phyloP scores from a whole-genome alignment of 2,113 vertebrate genomes.

The Melanostigma gelatinosum region DNA sequence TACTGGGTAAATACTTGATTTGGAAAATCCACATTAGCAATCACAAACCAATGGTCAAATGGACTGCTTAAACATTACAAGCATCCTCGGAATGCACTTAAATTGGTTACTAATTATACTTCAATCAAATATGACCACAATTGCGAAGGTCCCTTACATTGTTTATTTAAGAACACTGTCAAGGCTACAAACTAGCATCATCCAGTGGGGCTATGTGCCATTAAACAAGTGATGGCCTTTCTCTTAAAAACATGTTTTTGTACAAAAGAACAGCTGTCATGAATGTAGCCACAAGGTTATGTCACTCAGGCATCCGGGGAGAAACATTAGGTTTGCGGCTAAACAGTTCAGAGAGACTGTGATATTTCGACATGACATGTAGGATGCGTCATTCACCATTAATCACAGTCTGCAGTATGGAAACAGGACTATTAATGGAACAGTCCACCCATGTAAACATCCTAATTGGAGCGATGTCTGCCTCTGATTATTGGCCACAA shows the following conservation, averaged over 20 bases:
- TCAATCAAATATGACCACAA: neutral
- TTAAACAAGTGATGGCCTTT: neutral
- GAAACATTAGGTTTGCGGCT: constrained; percentile 5
- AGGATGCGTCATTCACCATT: constrained; percentile 3
- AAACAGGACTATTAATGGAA: constrained; percentile 30
- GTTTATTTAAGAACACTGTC: constrained; percentile 17
- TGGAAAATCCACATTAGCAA: constrained; percentile 11
- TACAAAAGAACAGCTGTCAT: neutral
- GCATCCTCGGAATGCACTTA: neutral
- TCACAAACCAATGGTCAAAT: neutral
- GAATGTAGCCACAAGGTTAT: constrained; percentile 4
- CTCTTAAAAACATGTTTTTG: constrained; percentile 1
- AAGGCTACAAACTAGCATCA: constrained; percentile 5
- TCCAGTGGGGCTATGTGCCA: neutral
- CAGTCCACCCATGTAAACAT: constrained; percentile 18
- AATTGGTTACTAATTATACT: neutral
- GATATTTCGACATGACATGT: constrained; percentile 20
- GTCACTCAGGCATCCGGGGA: neutral
- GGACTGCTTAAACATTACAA: neutral
- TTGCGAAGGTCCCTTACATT: neutral
- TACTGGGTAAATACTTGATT: constrained; percentile 27
- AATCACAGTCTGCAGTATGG: constrained; percentile 16
- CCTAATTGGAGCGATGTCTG: constrained; percentile 21
- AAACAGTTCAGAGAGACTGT: neutral
- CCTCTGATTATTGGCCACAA: constrained; percentile 17